Evolutionary conservation across 2,113 vertebrate species (phyloP).

Genomic region (Neodontobutis hainanensis): DNA sequence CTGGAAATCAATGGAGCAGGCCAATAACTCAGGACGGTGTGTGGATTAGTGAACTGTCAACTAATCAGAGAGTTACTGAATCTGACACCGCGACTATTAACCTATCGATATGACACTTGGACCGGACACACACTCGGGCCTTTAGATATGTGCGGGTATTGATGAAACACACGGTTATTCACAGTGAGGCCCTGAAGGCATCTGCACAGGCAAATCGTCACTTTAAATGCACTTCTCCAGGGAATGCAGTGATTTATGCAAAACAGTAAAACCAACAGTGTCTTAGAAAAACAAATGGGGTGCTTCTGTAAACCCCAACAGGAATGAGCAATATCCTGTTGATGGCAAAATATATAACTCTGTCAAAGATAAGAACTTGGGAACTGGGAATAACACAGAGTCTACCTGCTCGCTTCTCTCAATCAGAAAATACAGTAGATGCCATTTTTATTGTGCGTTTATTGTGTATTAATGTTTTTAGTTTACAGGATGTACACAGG

Average conservation of each 20-base stretch:
- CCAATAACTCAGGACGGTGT: constrained; percentile 79
- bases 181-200: neutral
- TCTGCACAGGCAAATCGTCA: neutral
- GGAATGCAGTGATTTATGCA: neutral
- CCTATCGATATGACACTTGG: constrained; percentile 82
- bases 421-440: too few species aligned
- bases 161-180: constrained; percentile 29
- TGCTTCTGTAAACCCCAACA: too few species aligned
- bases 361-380: too few species aligned
- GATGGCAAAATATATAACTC: too few species aligned
- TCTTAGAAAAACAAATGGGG: too few species aligned
- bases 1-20: constrained; percentile 80
- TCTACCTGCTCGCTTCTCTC: too few species aligned
- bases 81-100: constrained; percentile 80
- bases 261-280: neutral
- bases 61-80: constrained; percentile 84
- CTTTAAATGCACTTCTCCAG: neutral
- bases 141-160: constrained; percentile 29
- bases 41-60: constrained; percentile 83
- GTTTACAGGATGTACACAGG: too few species aligned
- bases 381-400: too few species aligned
- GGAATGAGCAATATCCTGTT: too few species aligned
- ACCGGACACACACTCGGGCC: constrained; percentile 56
- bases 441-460: too few species aligned
- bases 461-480: too few species aligned